These are phyloP conservation scores for Phrixothrix hirtus DNA, from an alignment of 2,888 invertebrate species.

Conservation along the genomic window DNA sequence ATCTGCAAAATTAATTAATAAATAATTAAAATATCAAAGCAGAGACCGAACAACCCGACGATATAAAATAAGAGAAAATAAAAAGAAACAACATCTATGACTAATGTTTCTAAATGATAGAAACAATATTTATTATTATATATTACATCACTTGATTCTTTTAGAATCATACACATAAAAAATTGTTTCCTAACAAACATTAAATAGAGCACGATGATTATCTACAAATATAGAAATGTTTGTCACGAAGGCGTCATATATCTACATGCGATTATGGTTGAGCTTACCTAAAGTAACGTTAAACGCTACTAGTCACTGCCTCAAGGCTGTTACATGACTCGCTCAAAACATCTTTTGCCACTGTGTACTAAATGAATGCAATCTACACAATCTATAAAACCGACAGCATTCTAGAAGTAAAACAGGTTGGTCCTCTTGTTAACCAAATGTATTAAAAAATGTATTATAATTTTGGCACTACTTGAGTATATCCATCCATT, in stretches of 20 bases:
- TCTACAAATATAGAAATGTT: conserved; percentile 52
- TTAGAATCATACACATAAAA: conserved; percentile 58
- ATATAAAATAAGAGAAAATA: conserved; percentile 4
- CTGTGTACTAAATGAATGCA: conserved; percentile 17
- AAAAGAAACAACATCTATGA: conserved; percentile 41
- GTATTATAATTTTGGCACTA: conserved; percentile 22
- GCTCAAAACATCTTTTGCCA: conserved; percentile 20
- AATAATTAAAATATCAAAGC: too few relatives aligned
- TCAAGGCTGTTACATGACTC: conserved; percentile 27
- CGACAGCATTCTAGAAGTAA: too few relatives aligned
- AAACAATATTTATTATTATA: conserved; percentile 56
- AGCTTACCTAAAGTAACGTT: conserved; percentile 32
- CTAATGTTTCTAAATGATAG: conserved; percentile 58
- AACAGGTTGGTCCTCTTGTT: neutral
- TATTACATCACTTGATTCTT: conserved; percentile 58
- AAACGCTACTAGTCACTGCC: conserved; percentile 32
- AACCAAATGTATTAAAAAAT: too few relatives aligned
- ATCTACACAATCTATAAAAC: too few relatives aligned
- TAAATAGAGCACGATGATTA: conserved; percentile 55
- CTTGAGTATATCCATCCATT: too few relatives aligned
- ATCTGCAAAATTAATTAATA: too few relatives aligned
- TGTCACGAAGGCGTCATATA: conserved; percentile 41
- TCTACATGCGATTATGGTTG: conserved; percentile 50
- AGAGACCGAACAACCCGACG: too few relatives aligned
- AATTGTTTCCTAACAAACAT: conserved; percentile 57